Evolutionary conservation across 2,113 vertebrate genomes (phyloP).

Genomic region (Hypocryptadius cinnamomeus): DNA sequence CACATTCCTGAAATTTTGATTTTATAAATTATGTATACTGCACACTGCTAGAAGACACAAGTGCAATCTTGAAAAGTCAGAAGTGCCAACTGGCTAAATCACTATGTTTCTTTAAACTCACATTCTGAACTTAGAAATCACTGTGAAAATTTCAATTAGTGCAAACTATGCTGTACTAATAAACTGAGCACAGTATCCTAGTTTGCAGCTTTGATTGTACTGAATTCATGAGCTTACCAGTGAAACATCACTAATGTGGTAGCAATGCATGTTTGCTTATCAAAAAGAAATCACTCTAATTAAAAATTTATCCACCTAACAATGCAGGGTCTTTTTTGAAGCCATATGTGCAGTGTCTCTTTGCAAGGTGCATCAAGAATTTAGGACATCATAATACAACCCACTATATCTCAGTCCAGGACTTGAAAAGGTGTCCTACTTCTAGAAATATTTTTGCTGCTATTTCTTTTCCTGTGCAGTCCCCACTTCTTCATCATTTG

Average conservation of each 20-base stretch:
- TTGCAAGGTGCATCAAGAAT: background rate
- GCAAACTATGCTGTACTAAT: background rate
- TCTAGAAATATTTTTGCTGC: constrained; percentile 1
- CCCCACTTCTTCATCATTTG: background rate
- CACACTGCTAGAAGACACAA: background rate
- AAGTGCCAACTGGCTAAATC: background rate
- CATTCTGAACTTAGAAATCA: background rate
- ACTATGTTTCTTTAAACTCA: background rate
- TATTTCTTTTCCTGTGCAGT: background rate
- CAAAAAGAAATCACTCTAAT: background rate
- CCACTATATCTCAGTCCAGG: background rate
- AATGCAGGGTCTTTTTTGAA: background rate
- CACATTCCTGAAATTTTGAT: background rate
- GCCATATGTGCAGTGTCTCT: background rate
- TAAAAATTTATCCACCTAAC: background rate
- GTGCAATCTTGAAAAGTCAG: background rate
- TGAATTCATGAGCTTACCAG: background rate
- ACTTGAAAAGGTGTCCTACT: background rate
- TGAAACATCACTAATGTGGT: background rate
- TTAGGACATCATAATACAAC: background rate
- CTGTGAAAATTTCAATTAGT: background rate
- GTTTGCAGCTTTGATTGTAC: background rate
- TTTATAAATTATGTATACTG: background rate
- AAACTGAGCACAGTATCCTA: background rate
- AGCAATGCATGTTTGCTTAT: background rate